Conservation (phyloP, 2,113 vertebrate species). For the Natator depressus region DNA sequence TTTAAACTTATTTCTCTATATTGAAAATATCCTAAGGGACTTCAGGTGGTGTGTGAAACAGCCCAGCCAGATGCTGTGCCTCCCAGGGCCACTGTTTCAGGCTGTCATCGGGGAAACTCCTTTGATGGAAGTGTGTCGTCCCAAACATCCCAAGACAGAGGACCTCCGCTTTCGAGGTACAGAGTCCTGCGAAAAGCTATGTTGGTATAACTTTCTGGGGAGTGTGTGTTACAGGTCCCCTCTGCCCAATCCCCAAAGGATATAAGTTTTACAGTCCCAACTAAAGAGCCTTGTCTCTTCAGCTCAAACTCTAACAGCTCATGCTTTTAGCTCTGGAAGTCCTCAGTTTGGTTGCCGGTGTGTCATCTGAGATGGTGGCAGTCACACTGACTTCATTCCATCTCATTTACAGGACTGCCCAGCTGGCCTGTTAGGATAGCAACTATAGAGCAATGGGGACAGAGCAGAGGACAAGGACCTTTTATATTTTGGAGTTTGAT, state of each 20-base stretch:
- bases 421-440: background rate
- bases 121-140: constrained; percentile 92
- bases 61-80: constrained; percentile 85
- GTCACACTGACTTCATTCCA: background rate
- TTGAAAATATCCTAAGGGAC: constrained; percentile 78
- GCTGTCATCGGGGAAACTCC: constrained; percentile 93
- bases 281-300: background rate
- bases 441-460: background rate
- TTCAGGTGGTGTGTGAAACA: constrained; percentile 94
- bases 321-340: background rate
- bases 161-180: constrained; percentile 90
- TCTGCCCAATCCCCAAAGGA: background rate
- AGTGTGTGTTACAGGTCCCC: background rate
- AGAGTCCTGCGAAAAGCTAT: background rate
- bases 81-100: constrained; percentile 83
- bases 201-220: background rate
- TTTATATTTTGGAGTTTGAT: background rate
- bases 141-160: constrained; percentile 84
- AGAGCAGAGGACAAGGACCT: background rate
- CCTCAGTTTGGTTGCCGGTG: background rate
- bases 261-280: background rate
- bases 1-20: constrained; percentile 18
- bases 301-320: background rate
- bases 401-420: background rate
- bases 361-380: background rate